Evolutionary conservation across 1,140 invertebrate genomes (phyloP), one percentile per base, ranked within the genome.

Genomic region (Neodiprion pinetum): DNA sequence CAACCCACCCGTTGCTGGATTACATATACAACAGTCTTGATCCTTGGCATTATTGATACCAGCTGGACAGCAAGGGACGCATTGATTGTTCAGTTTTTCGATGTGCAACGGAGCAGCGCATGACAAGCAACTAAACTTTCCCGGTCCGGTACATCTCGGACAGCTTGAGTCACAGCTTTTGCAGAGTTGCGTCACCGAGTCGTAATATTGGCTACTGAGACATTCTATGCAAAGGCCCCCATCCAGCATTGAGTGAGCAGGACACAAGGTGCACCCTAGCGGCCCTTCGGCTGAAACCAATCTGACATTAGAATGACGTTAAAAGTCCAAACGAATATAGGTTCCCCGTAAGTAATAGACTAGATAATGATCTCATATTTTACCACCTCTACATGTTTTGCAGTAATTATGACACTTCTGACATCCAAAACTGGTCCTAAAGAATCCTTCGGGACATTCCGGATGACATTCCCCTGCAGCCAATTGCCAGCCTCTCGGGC

Each of bases 351-450:
- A 48, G 9, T 12, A 69, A 67, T 49, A 9, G 48, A 50, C 8
- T n/a, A 14, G n/a, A 70, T n/a, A 23, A 10, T 78, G 75, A 75
- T 72, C 75, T 67, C 73, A 75, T 68, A 50, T 49, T 67, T 50
- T 84, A 78, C 79, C 86, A 93, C 93, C 94, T 84, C 93, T 92
- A 83, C 95, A 96, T 74, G 95, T 94, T 71, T 92, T 92, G 84
- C 95, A 96, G 80, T 94, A 95, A 83, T 95, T 94, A 89, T 96
- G 94, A 82, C 95, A 96, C 82, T 94, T 95, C 78, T 94, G 93
- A 78, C 95, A 96, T 1, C 94, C 94, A 79, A 91, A 94, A 49
- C 92, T 90, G 0, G 93, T 93, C 82, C 94, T 93, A 85, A 95
- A 95, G 84, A 94, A 95, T 21, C 94, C 94, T 84, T 94, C 92